A percentile compares a stretch with the other conserved stretches of the same genome.
phyloP scores from a whole-genome alignment of 2,113 vertebrate genomes.

The Poeciliopsis prolifica region DNA sequence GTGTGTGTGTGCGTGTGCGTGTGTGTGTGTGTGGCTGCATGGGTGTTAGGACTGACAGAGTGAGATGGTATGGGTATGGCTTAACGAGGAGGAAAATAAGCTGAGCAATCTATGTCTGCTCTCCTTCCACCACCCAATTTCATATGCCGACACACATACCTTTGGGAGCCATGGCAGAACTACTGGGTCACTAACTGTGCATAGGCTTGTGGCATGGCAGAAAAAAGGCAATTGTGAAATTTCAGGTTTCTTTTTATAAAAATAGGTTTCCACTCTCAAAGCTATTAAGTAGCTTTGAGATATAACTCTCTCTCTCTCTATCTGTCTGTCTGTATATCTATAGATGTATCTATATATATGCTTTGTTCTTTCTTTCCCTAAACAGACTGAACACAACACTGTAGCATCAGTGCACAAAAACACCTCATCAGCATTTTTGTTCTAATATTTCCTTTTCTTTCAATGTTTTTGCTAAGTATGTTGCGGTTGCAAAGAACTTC shows the following conservation, averaged over 20 bases:
- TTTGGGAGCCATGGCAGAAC: neutral
- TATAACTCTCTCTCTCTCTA: too few species aligned
- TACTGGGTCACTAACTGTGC: neutral
- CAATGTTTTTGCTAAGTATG: too few species aligned
- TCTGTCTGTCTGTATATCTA: too few species aligned
- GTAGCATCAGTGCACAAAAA: too few species aligned
- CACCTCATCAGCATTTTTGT: too few species aligned
- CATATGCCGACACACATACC: conserved; percentile 22
- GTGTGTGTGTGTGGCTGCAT: conserved; percentile 1
- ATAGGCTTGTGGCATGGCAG: conserved; percentile 15
- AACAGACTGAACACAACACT: too few species aligned
- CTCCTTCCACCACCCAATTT: conserved; percentile 36
- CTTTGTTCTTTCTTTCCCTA: too few species aligned
- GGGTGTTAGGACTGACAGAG: conserved; percentile 36
- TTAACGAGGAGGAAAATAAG: conserved; percentile 69
- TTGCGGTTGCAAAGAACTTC: too few species aligned
- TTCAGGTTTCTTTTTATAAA: neutral
- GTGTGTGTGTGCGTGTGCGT: too few species aligned
- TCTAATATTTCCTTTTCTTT: too few species aligned
- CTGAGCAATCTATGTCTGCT: conserved; percentile 64
- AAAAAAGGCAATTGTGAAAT: neutral
- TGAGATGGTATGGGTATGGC: conserved; percentile 43
- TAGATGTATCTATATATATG: too few species aligned
- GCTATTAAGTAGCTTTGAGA: neutral
- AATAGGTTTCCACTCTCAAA: neutral